A percentile compares a stretch with the other conserved stretches of the same genome.
phyloP scores from a whole-genome alignment of 2,888 invertebrate species.

The Pristionchus arcanus region DNA sequence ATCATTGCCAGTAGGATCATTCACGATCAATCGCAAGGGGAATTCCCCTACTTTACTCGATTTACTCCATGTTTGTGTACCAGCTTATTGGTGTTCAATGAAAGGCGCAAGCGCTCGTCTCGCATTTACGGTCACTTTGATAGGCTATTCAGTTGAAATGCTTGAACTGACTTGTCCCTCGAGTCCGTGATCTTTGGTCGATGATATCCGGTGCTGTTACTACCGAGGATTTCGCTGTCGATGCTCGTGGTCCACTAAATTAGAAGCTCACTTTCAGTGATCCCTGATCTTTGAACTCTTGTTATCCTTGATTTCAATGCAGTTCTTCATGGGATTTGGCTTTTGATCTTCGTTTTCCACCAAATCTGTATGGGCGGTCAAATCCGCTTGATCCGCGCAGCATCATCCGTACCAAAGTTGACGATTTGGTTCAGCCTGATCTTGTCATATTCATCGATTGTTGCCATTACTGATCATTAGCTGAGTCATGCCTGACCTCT shows the following conservation, averaged over 20 bases:
- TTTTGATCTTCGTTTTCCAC: neutral
- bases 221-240: no score
- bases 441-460: no score
- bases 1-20: neutral
- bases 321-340: neutral
- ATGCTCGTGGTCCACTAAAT: no score
- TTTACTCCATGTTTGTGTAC: conserved; percentile 21
- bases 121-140: conserved; percentile 27
- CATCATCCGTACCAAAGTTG: neutral
- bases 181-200: neutral
- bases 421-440: no score
- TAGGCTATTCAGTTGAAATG: neutral
- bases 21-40: neutral
- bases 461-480: no score
- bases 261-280: no score
- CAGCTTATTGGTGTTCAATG: neutral
- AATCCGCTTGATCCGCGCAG: neutral
- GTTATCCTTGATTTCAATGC: no score
- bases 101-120: neutral
- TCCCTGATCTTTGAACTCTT: neutral
- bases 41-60: neutral
- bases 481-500: no score
- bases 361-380: neutral
- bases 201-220: neutral
- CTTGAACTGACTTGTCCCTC: neutral